Evolutionary conservation across 2,888 invertebrate species (phyloP).

Genomic region (Oxyscelio sp.): DNA sequence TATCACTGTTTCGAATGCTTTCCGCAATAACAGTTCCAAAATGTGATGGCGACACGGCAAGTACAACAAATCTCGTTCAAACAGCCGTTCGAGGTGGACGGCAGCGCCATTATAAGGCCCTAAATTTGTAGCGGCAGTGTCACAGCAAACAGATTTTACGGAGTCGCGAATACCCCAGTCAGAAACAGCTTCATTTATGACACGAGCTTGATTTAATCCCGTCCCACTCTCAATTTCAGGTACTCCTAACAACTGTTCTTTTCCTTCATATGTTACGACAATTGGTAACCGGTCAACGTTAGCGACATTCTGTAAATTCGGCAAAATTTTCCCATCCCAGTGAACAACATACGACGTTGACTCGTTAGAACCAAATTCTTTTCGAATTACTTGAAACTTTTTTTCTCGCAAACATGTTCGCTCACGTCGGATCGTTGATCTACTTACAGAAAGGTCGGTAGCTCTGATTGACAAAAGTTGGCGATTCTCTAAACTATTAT

Average conservation of each 20-base stretch:
- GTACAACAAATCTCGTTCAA: constrained; percentile 52
- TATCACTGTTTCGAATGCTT: constrained; percentile 33
- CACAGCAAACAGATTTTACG: no score
- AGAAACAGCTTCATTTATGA: no score
- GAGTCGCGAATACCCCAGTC: no score
- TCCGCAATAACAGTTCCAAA: constrained; percentile 22
- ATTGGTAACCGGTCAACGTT: constrained; percentile 44
- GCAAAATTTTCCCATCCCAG: constrained; percentile 51
- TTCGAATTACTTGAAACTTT: constrained; percentile 5
- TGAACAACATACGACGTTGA: constrained; percentile 31
- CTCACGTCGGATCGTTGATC: constrained; percentile 36
- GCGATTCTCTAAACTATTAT: not conserved
- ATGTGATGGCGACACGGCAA: constrained; percentile 45
- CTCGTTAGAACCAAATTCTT: constrained; percentile 21
- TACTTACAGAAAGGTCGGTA: constrained; percentile 19
- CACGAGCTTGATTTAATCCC: no score
- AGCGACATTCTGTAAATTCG: constrained; percentile 1
- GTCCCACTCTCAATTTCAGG: constrained; percentile 69
- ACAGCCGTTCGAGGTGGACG: constrained; percentile 75
- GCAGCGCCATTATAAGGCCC: constrained; percentile 75
- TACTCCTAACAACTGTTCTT: constrained; percentile 61
- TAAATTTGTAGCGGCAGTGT: no score
- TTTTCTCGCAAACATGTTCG: constrained; percentile 6
- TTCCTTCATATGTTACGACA: constrained; percentile 18
- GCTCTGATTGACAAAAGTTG: not conserved